phyloP scores from a whole-genome alignment of 2,888 invertebrate species.

The Tenthredo livida region DNA sequence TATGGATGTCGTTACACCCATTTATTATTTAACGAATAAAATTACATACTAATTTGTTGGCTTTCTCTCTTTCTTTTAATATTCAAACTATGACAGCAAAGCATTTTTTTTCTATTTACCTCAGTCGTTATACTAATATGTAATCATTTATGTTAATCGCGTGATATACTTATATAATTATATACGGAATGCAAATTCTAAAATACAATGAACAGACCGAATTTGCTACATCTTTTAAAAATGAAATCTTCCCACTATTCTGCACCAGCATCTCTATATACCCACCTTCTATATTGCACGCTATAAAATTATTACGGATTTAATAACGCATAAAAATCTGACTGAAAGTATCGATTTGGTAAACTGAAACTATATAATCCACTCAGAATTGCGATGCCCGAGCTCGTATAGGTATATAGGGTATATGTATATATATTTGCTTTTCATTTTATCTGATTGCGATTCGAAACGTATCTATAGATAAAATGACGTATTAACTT shows the following conservation, averaged over 20 bases:
- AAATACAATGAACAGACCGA: too few relatives aligned
- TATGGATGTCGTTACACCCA: slow-evolving; percentile 8
- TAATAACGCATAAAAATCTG: background rate
- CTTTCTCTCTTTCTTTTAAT: background rate
- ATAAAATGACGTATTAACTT: background rate
- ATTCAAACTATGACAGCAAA: background rate
- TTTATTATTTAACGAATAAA: slow-evolving; percentile 34
- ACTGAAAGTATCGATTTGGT: background rate
- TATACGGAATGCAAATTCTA: background rate
- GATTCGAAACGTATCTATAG: background rate
- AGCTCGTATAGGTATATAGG: too few relatives aligned
- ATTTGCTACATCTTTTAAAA: too few relatives aligned
- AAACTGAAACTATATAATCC: background rate
- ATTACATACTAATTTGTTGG: background rate
- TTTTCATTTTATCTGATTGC: background rate
- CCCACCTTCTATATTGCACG: too few relatives aligned
- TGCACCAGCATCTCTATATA: too few relatives aligned
- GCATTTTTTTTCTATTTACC: background rate
- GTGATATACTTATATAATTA: background rate
- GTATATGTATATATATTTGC: background rate
- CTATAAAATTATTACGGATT: background rate
- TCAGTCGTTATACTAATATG: background rate
- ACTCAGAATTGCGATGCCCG: background rate
- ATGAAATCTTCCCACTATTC: too few relatives aligned
- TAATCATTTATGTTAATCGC: background rate